These are phyloP conservation scores for Colaptes auratus DNA, from an alignment of 2,113 vertebrate species.

Conservation along the genomic window DNA sequence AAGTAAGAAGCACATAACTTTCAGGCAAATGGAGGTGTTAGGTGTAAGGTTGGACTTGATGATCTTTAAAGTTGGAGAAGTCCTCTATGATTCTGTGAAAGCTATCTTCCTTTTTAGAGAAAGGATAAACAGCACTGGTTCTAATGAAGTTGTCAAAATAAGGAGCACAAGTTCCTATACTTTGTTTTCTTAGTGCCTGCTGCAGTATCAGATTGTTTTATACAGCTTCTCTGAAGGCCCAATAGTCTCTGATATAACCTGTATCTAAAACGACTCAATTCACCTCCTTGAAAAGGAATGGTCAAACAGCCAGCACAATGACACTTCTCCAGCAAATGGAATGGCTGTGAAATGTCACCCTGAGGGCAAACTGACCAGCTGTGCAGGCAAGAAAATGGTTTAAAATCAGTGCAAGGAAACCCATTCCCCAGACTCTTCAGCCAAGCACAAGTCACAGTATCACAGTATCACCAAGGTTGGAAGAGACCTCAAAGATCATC, in stretches of 20 bases:
- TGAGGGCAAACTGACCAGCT: not conserved
- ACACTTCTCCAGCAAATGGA: not conserved
- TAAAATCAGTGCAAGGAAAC: not conserved
- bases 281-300: not conserved
- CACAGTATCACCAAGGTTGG: no score
- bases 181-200: not conserved
- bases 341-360: not conserved
- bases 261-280: not conserved
- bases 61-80: no score
- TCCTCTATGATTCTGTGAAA: not conserved
- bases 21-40: not conserved
- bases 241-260: not conserved
- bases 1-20: not conserved
- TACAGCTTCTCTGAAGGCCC: not conserved
- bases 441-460: not conserved
- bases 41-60: no score
- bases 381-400: not conserved
- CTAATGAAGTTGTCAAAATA: not conserved
- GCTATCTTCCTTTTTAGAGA: not conserved
- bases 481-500: no score
- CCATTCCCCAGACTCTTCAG: not conserved
- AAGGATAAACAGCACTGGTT: not conserved
- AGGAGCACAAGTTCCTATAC: not conserved
- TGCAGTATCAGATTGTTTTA: not conserved
- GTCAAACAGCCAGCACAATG: not conserved